Conservation (phyloP, 2,888 invertebrate species). For the Salpingus planirostris region DNA sequence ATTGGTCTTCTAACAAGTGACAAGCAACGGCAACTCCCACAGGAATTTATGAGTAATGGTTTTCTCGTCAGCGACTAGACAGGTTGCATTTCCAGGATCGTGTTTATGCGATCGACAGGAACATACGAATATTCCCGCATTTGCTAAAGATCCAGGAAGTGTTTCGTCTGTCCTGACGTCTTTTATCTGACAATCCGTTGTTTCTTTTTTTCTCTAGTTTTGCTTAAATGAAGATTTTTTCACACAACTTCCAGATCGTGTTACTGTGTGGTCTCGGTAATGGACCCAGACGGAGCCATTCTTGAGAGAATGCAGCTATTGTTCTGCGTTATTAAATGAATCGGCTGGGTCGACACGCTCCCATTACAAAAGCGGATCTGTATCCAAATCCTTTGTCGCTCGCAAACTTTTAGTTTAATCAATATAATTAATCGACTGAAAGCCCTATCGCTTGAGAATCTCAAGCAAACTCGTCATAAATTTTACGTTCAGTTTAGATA, state of each 20-base stretch:
- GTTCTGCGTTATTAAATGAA: not conserved
- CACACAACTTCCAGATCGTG: too few species aligned
- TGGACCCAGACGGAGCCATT: too few species aligned
- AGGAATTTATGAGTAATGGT: constrained; percentile 41
- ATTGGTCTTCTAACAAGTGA: constrained; percentile 41
- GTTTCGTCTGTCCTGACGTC: too few species aligned
- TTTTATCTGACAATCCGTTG: too few species aligned
- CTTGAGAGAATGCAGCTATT: not conserved
- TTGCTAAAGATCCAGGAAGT: too few species aligned
- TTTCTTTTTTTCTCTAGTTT: too few species aligned
- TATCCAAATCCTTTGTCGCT: constrained; percentile 14
- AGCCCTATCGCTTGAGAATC: too few species aligned
- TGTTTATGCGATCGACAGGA: constrained; percentile 9
- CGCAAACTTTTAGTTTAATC: constrained; percentile 12
- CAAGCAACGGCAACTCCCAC: constrained; percentile 33
- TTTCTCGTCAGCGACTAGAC: constrained; percentile 27
- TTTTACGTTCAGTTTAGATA: too few species aligned
- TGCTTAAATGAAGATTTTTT: too few species aligned
- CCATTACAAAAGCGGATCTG: constrained; percentile 7
- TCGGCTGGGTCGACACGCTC: not conserved
- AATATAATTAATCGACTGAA: constrained; percentile 15
- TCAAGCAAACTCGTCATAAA: too few species aligned
- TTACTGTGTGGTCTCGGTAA: too few species aligned
- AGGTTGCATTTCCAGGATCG: constrained; percentile 13
- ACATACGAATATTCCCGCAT: too few species aligned